Percentiles rank a stretch among this genome's conserved stretches.
Conservation (phyloP, 2,888 invertebrate genomes). For the Drosophila anomalata region DNA sequence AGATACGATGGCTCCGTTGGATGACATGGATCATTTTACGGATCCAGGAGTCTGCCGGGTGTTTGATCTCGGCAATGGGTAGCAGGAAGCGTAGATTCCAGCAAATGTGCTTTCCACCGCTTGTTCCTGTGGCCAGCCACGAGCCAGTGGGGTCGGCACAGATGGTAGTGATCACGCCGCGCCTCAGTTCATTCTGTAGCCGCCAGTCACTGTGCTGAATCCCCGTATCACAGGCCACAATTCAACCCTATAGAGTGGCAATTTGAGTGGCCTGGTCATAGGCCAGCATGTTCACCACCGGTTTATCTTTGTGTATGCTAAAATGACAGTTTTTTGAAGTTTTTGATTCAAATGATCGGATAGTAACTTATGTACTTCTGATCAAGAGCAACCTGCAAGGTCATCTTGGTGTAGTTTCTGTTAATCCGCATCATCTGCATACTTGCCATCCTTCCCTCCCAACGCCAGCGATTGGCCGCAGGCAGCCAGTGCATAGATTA, state of each 20-base stretch:
- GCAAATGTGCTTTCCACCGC: too few species aligned
- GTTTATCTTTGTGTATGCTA: constrained; percentile 87
- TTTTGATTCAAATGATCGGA: not conserved
- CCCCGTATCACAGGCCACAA: constrained; percentile 95
- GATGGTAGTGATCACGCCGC: too few species aligned
- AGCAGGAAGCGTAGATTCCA: too few species aligned
- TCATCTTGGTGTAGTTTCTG: constrained; percentile 88
- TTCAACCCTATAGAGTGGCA: constrained; percentile 91
- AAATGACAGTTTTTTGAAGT: not conserved
- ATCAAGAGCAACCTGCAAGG: constrained; percentile 89
- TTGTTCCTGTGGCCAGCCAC: too few species aligned
- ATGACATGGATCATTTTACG: too few species aligned
- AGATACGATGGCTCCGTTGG: constrained; percentile 87
- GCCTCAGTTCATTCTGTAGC: constrained; percentile 90
- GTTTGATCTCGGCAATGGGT: too few species aligned
- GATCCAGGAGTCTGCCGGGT: too few species aligned
- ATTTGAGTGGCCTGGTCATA: constrained; percentile 92
- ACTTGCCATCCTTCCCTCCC: constrained; percentile 91
- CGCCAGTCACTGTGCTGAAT: constrained; percentile 93
- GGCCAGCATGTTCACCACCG: constrained; percentile 90
- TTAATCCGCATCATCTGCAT: constrained; percentile 91
- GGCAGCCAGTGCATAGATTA: constrained; percentile 89
- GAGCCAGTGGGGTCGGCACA: too few species aligned
- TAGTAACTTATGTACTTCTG: constrained; percentile 83
- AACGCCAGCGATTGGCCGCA: constrained; percentile 94